A percentile compares a stretch with the other conserved stretches of the same genome.
Conservation (phyloP, 2,113 vertebrate genomes). For the Lepus europaeus region DNA sequence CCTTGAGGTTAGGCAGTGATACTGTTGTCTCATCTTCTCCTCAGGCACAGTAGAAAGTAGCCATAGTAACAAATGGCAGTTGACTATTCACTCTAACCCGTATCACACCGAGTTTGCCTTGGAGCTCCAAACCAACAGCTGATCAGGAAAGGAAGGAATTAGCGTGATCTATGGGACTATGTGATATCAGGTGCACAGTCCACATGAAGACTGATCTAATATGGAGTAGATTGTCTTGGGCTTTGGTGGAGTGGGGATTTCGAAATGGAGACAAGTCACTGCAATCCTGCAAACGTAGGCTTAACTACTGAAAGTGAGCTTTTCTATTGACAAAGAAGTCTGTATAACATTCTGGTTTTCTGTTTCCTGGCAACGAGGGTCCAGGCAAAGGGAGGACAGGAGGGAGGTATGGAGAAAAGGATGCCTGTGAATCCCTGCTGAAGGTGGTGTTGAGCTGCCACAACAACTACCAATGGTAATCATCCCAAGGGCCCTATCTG, state of each 20-base stretch:
- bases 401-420: not conserved
- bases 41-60: not conserved
- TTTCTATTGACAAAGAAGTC: constrained; percentile 16
- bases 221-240: not conserved
- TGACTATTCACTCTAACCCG: not conserved
- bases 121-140: not conserved
- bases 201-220: not conserved
- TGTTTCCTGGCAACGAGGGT: constrained; percentile 46
- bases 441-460: constrained; percentile 47
- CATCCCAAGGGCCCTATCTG: not conserved
- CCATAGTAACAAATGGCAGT: not conserved
- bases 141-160: not conserved
- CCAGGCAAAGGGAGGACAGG: not conserved
- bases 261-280: constrained; percentile 39
- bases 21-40: not conserved
- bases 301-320: constrained; percentile 15
- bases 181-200: not conserved
- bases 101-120: not conserved
- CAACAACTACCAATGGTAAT: not conserved
- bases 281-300: constrained; percentile 32
- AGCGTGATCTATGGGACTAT: not conserved
- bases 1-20: not conserved
- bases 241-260: constrained; percentile 41
- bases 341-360: constrained; percentile 48
- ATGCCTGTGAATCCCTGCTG: not conserved